These are phyloP conservation scores for Formica exsecta DNA, from an alignment of 1,140 invertebrate genomes.

Conservation along the genomic window DNA sequence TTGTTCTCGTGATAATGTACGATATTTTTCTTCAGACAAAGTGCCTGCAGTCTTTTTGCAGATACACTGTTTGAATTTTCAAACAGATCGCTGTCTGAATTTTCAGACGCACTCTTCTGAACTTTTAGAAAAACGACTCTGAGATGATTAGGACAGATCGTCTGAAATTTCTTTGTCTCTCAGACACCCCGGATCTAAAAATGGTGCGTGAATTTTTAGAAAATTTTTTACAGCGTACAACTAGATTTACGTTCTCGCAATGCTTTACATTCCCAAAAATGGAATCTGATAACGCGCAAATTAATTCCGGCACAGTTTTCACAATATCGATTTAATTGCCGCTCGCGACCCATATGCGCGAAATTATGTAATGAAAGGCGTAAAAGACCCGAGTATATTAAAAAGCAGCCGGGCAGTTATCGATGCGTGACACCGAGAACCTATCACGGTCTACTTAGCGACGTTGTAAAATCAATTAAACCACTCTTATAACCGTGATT, in stretches of 20 bases:
- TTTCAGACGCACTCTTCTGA: too few relatives aligned
- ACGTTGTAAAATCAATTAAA: slow-evolving; percentile 65
- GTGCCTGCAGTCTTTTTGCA: too few relatives aligned
- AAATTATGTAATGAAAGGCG: slow-evolving; percentile 49
- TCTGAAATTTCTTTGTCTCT: too few relatives aligned
- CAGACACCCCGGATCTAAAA: too few relatives aligned
- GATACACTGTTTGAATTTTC: too few relatives aligned
- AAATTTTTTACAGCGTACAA: not conserved
- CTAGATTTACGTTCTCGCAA: too few relatives aligned
- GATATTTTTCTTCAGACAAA: not conserved
- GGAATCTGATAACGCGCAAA: not conserved
- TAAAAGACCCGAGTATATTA: slow-evolving; percentile 47
- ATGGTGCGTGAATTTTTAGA: too few relatives aligned
- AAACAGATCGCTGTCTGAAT: too few relatives aligned
- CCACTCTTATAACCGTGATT: slow-evolving; percentile 60
- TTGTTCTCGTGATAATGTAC: not conserved
- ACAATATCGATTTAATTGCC: slow-evolving; percentile 53
- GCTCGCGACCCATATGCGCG: slow-evolving; percentile 53
- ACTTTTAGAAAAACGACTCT: too few relatives aligned
- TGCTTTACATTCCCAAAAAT: not conserved
- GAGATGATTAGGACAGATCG: too few relatives aligned
- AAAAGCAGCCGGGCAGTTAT: slow-evolving; percentile 77
- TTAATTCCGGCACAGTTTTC: slow-evolving; percentile 37
- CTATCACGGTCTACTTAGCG: slow-evolving; percentile 62
- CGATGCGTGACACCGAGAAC: slow-evolving; percentile 80